phyloP scores from a whole-genome alignment of 2,113 vertebrate genomes.

The Bufo gargarizans region DNA sequence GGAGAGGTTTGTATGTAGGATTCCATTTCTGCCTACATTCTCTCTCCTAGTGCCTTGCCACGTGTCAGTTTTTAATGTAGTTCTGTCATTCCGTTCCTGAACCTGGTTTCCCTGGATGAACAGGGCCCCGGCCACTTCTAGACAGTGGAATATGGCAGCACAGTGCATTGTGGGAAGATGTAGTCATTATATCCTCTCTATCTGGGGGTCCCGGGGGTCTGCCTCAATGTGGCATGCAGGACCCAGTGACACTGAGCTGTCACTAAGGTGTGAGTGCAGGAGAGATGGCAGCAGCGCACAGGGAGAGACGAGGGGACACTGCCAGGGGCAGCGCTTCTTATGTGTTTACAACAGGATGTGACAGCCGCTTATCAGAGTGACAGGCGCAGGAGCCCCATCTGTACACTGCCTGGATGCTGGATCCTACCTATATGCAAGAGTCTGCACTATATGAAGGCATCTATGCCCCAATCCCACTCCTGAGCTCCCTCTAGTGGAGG shows the following conservation, averaged over 20 bases:
- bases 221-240: not conserved
- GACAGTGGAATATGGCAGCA: too few species aligned
- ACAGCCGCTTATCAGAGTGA: not conserved
- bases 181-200: too few species aligned
- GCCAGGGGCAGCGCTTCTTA: not conserved
- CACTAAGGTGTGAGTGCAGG: slow-evolving; percentile 8
- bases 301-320: not conserved
- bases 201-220: not conserved
- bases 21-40: too few species aligned
- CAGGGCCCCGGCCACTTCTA: too few species aligned
- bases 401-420: not conserved
- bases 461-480: not conserved
- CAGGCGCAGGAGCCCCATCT: not conserved
- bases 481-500: too few species aligned
- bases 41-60: not conserved
- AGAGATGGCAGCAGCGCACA: not conserved
- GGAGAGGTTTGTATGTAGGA: not conserved
- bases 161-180: too few species aligned
- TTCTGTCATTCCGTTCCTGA: not conserved
- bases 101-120: too few species aligned
- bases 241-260: slow-evolving; percentile 24
- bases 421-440: not conserved
- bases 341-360: not conserved
- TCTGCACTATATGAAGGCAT: not conserved
- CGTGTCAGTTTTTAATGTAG: not conserved